Evolutionary conservation across 2,113 vertebrate species (phyloP).

Genomic region (Sphyrna mokarran): DNA sequence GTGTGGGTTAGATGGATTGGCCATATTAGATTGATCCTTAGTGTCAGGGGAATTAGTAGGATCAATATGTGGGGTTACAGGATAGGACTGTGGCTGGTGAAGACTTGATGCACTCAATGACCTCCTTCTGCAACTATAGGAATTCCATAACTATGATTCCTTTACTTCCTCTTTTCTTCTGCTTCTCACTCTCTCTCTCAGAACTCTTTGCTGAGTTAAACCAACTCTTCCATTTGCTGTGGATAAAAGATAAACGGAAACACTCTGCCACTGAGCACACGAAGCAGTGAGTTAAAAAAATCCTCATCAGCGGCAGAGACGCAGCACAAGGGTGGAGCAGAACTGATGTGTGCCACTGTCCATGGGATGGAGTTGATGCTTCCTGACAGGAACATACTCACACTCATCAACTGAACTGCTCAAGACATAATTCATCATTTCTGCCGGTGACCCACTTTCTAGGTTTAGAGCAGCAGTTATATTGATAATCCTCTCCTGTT

Average conservation of each 20-base stretch:
- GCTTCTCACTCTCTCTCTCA: background rate
- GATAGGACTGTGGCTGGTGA: no score
- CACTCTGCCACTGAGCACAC: background rate
- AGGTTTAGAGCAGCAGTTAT: background rate
- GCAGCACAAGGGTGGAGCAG: background rate
- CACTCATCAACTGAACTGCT: background rate
- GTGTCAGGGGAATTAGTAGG: no score
- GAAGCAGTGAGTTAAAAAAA: no score
- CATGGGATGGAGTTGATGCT: background rate
- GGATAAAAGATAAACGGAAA: background rate
- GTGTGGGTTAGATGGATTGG: no score
- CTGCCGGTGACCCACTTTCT: constrained; percentile 26
- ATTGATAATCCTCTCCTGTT: constrained; percentile 26
- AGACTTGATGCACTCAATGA: no score
- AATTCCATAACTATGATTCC: background rate
- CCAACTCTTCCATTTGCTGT: background rate
- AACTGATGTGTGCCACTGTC: background rate
- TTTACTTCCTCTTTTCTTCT: no score
- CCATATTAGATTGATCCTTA: no score
- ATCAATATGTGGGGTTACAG: no score
- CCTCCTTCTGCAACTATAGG: no score
- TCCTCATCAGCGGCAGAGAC: background rate
- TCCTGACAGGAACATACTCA: background rate
- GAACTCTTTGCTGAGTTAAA: background rate
- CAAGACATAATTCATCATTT: constrained; percentile 10